A percentile compares a stretch with the other conserved stretches of the same genome.
Evolutionary conservation across 1,140 invertebrate genomes (phyloP).

Genomic region (Micrasema minimum): DNA sequence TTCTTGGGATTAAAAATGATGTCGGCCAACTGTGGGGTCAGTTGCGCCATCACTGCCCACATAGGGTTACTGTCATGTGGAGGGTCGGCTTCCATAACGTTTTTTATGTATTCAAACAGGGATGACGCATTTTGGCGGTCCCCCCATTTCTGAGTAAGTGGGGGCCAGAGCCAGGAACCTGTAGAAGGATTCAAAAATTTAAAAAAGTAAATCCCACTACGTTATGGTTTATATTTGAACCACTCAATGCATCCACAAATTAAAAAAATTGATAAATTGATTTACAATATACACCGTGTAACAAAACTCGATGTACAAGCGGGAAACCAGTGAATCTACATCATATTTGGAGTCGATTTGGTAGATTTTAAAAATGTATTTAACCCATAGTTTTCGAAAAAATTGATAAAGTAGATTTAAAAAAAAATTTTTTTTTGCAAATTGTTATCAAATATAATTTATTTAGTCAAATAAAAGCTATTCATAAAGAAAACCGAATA

Average conservation of each 20-base stretch:
- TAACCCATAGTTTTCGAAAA: no score
- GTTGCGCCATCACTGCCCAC: slow-evolving; percentile 79
- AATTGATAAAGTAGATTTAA: no score
- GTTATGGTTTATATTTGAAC: neutral
- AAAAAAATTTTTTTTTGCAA: no score
- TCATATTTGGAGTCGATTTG: no score
- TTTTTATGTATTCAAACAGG: slow-evolving; percentile 66
- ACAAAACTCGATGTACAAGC: no score
- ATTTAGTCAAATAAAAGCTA: no score
- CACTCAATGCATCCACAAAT: neutral
- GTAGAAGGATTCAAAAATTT: slow-evolving; percentile 46
- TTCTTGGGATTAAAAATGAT: slow-evolving; percentile 69
- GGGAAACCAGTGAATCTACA: no score
- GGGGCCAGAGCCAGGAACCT: slow-evolving; percentile 72
- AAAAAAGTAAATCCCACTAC: neutral
- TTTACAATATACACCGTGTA: no score
- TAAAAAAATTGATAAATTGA: neutral
- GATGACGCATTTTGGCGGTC: slow-evolving; percentile 67
- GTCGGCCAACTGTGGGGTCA: slow-evolving; percentile 73
- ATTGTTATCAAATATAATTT: no score
- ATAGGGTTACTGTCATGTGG: slow-evolving; percentile 66
- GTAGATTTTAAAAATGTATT: no score
- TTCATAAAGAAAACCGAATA: no score
- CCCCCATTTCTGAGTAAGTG: slow-evolving; percentile 72
- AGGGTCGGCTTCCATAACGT: slow-evolving; percentile 48